These are phyloP conservation scores for Pelusios castaneus DNA, from an alignment of 2,113 vertebrate genomes.

Conservation along the genomic window DNA sequence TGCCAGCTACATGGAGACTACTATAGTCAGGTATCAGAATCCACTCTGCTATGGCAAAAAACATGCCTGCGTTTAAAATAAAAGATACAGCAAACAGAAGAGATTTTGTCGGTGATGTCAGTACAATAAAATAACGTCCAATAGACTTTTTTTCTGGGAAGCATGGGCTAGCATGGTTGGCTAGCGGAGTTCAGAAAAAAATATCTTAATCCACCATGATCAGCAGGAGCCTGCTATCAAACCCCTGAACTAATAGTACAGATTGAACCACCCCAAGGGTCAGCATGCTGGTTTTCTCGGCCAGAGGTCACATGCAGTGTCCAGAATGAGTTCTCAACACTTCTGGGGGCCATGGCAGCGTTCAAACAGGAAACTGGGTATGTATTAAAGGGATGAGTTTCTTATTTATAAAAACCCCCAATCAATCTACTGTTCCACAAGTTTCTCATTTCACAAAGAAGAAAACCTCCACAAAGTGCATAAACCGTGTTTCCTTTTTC, in stretches of 20 bases:
- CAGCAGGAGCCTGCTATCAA: not conserved
- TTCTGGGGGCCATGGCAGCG: too few relatives aligned
- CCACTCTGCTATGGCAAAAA: not conserved
- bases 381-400: not conserved
- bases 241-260: not conserved
- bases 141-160: not conserved
- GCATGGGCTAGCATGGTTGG: not conserved
- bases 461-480: not conserved
- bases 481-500: not conserved
- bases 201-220: not conserved
- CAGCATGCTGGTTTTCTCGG: not conserved
- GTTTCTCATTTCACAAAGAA: not conserved
- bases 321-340: too few relatives aligned
- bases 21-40: not conserved
- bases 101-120: not conserved
- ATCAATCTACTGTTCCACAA: not conserved
- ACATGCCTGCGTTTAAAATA: rapidly evolving
- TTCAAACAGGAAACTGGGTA: rapidly evolving
- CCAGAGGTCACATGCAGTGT: rapidly evolving
- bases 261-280: not conserved
- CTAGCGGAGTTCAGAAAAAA: not conserved
- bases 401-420: not conserved
- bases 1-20: not conserved
- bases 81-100: not conserved
- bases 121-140: not conserved